Base-by-base conservation (phyloP, 2,888 invertebrate genomes). In the Tetranychus truncatus region DNA sequence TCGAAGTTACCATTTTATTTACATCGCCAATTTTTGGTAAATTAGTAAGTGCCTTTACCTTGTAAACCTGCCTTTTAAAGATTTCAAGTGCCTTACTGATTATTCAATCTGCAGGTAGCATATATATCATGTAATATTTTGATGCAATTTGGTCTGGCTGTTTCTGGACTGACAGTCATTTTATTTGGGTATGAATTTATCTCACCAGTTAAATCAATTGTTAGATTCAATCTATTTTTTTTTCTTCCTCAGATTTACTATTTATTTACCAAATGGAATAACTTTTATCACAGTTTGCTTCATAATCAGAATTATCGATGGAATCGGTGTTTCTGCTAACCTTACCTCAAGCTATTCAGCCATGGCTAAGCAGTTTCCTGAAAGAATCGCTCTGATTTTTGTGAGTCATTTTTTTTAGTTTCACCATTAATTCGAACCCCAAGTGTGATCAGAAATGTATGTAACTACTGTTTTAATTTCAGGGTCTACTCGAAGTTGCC, bases 341-440 rank as follows among this genome's bases (percentile, higher is more conserved):
- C 85, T 91, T 66, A 91, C 91, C 0, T 91, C 92, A 0, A 89
- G 90, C 79, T 92, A 91, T 82, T 90, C 91, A 1, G 90, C 92
- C 79, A 90, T 91, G 78, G 91, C 92, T 71, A 89, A 89, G 82
- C 91, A 91, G 83, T 93, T 93, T 83, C 91, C 92, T 0, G 86
- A 92, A 78, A 89, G 89, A 81, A 88, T 92, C 0, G 90, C 90
- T 0, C 89, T 89, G 6, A 91, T 74, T 74, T 65, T 69, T 69
- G 69, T 91, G 55, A 55, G 55, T 55, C 0, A 15, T 55, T 55
- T 55, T 55, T 55, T 55, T 34, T 3, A 55, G 55, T 15, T 55
- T 55, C 15, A 55, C 3, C 55, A 0, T 55, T 55, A 15, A 15
- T 3, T 8, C 34, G 34, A 4, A 34, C 3, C 3, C 34, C 5